These are phyloP conservation scores for Drosophila niveifrons DNA, from an alignment of 2,888 invertebrate species.

Conservation along the genomic window DNA sequence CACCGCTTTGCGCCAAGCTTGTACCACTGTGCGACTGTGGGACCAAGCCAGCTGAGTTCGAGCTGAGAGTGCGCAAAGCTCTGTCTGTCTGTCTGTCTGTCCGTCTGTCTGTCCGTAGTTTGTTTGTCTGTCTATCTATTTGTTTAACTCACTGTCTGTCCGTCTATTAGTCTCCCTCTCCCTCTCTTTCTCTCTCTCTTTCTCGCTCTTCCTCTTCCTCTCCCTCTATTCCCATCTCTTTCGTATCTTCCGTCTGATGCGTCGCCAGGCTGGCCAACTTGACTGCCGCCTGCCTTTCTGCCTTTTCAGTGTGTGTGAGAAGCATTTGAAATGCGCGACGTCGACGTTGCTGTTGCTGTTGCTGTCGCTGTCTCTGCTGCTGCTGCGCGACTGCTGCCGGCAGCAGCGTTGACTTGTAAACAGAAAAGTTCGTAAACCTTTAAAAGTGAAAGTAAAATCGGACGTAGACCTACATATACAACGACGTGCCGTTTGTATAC, in stretches of 20 bases:
- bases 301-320: slow-evolving; percentile 31
- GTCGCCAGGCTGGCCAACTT: slow-evolving; percentile 8
- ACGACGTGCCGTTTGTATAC: slow-evolving; percentile 30
- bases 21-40: slow-evolving; percentile 44
- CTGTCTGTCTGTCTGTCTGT: too few species aligned
- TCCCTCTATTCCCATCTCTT: neutral
- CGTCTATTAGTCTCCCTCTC: neutral
- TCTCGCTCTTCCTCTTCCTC: neutral
- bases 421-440: slow-evolving; percentile 85
- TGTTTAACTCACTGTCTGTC: neutral
- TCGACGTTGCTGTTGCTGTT: slow-evolving; percentile 18
- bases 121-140: too few species aligned
- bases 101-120: too few species aligned
- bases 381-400: slow-evolving; percentile 43
- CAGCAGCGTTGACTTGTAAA: slow-evolving; percentile 78
- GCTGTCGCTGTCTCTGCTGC: slow-evolving; percentile 20
- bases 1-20: neutral
- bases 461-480: slow-evolving; percentile 86
- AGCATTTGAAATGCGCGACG: slow-evolving; percentile 66
- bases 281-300: slow-evolving; percentile 3
- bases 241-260: slow-evolving; percentile 7
- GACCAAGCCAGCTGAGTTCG: slow-evolving; percentile 12
- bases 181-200: neutral
- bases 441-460: slow-evolving; percentile 86
- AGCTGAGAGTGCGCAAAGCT: neutral